Evolutionary conservation across 2,113 vertebrate species (phyloP).

Genomic region (Catharus bicknelli): DNA sequence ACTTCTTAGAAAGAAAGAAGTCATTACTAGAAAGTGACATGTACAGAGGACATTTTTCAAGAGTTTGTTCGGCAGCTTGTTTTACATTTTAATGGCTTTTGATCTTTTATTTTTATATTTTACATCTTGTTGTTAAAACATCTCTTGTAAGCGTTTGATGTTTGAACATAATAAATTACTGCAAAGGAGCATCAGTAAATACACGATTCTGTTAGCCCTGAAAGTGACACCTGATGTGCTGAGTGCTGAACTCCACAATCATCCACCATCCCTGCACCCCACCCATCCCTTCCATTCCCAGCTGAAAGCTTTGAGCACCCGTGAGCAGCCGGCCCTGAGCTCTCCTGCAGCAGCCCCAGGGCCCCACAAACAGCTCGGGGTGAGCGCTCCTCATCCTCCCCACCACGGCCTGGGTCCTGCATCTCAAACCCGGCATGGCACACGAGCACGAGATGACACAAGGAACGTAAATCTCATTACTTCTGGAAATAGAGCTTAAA

Average conservation of each 20-base stretch:
- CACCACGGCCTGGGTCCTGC: not conserved
- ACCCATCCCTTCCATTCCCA: not conserved
- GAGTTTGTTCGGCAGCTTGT: constrained; percentile 1
- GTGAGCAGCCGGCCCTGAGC: not conserved
- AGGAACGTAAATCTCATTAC: not conserved
- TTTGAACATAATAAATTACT: not conserved
- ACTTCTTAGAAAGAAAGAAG: not conserved
- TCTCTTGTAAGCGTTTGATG: not conserved
- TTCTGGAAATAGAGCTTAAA: not conserved
- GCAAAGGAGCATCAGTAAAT: not conserved
- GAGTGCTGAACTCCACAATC: not conserved
- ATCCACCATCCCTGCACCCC: not conserved
- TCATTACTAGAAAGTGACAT: not conserved
- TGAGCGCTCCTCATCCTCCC: not conserved
- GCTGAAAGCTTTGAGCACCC: rapidly evolving
- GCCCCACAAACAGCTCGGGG: rapidly evolving
- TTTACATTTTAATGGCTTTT: not conserved
- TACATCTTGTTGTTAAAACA: not conserved
- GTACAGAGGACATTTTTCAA: constrained; percentile 6
- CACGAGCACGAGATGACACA: rapidly evolving
- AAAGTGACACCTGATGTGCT: not conserved
- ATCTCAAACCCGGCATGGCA: not conserved
- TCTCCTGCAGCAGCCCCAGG: not conserved
- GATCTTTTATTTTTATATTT: not conserved
- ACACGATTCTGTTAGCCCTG: rapidly evolving